Evolutionary conservation across 1,140 invertebrate genomes (phyloP), one percentile per base, ranked within the genome.

Genomic region (Platyscapa corneri): DNA sequence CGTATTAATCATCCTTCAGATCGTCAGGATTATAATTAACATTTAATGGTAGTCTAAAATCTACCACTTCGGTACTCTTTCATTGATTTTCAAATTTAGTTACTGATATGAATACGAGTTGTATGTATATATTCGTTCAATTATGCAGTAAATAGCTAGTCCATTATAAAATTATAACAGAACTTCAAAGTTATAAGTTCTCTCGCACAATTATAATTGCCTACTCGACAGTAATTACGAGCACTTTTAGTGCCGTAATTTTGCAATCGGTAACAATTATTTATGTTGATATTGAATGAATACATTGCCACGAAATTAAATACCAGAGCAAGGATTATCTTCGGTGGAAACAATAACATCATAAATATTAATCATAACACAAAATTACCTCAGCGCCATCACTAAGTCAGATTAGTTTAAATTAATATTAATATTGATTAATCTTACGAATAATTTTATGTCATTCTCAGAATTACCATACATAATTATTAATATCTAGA

Each of bases 361-460:
- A 74, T 74, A 42, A 74, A 74, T 74, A 23, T 42, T 42, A 42
- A 42, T 74, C 37, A 42, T 42, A 42, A 74, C 27, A 74, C 37
- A 42, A 74, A 42, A 74, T 42, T 42, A 42, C 39, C 42, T 42
- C 27, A 34, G 3, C 8, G 3, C 12, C 32, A 67, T n/a, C n/a
- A n/a, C n/a, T n/a, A n/a, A n/a, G n/a, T n/a, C n/a, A n/a, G n/a
- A n/a, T n/a, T n/a, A n/a, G n/a, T n/a, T 34, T 67, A 67, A 14
- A 23, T 34, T 34, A 67, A 67, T 18, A 32, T 67, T 67, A 67
- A 67, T 67, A 34, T 67, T 16, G 18, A 56, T 20, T 14, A 56
- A 56, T 7, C 12, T 7, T 46, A 46, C 12, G 42, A 46, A 46
- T n/a, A n/a, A n/a, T n/a, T n/a, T n/a, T n/a, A n/a, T n/a, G n/a